Evolutionary conservation across 2,888 invertebrate species (phyloP).

Genomic region (Halocaridina rubra): DNA sequence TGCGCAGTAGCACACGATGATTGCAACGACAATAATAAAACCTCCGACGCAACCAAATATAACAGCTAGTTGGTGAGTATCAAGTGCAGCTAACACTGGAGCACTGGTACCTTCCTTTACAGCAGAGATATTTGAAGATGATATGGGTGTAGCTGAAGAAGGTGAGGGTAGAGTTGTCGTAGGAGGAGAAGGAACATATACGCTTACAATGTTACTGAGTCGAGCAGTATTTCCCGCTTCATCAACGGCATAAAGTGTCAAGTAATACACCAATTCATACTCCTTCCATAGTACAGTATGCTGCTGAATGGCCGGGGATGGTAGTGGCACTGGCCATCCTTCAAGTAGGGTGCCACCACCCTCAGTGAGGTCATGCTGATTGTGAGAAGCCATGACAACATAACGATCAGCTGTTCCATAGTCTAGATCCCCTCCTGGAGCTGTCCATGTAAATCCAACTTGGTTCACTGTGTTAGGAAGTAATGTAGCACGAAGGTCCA

Average conservation of each 20-base stretch:
- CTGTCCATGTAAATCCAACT: constrained; percentile 73
- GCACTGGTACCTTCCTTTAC: constrained; percentile 37
- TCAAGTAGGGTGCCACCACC: constrained; percentile 41
- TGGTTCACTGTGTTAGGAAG: constrained; percentile 68
- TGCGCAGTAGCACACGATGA: constrained; percentile 52
- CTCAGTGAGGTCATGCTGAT: constrained; percentile 29
- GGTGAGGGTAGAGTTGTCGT: constrained; percentile 70
- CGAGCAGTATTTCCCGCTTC: constrained; percentile 69
- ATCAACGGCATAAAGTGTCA: constrained; percentile 72
- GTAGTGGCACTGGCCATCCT: constrained; percentile 59
- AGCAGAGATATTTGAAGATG: constrained; percentile 66
- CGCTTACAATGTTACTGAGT: constrained; percentile 72
- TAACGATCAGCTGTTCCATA: constrained; percentile 65
- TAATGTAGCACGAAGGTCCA: constrained; percentile 72
- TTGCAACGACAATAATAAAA: constrained; percentile 37
- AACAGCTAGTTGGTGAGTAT: constrained; percentile 56
- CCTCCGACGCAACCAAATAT: constrained; percentile 55
- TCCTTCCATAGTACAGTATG: constrained; percentile 71
- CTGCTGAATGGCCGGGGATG: constrained; percentile 68
- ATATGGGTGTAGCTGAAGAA: constrained; percentile 28
- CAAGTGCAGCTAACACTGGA: constrained; percentile 29
- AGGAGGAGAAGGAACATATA: constrained; percentile 72
- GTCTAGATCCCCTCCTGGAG: constrained; percentile 71
- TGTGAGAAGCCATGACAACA: constrained; percentile 46
- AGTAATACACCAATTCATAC: constrained; percentile 71